Evolutionary conservation across 2,797 vertebrate species (phyloP).

Genomic region (Anabas testudineus): DNA sequence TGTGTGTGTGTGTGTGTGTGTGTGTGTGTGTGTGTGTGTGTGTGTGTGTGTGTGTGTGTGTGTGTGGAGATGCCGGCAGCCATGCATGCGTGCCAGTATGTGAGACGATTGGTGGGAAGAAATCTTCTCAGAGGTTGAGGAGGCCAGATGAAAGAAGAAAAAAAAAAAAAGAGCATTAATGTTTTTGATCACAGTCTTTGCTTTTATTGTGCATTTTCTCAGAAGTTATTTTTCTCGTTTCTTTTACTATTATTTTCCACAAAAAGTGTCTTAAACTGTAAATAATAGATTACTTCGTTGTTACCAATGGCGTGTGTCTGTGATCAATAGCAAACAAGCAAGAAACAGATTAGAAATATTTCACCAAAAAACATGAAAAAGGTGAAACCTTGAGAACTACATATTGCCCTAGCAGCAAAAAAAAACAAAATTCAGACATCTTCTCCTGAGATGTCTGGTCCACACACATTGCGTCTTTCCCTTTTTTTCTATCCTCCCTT

Average conservation of each 20-base stretch:
- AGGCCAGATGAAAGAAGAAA: conserved; percentile 57
- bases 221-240: background rate
- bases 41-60: conserved; percentile 42
- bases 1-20: conserved; percentile 44
- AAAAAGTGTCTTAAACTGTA: background rate
- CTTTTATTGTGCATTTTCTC: conserved; percentile 24
- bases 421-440: conserved; percentile 40
- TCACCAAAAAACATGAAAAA: conserved; percentile 4
- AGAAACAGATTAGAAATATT: background rate
- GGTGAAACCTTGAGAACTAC: conserved; percentile 7
- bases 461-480: conserved; percentile 48
- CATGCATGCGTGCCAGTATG: conserved; percentile 59
- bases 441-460: conserved; percentile 63
- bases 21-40: conserved; percentile 42
- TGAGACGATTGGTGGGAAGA: conserved; percentile 65
- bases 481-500: conserved; percentile 71
- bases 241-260: background rate
- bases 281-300: conserved; percentile 8
- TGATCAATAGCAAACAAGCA: background rate
- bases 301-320: background rate
- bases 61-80: conserved; percentile 49
- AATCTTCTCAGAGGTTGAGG: conserved; percentile 59
- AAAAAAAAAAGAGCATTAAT: conserved; percentile 11
- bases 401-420: conserved; percentile 23
- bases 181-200: conserved; percentile 26